Conservation (phyloP, 2,888 invertebrate species). For the Herminia tarsipennalis region DNA sequence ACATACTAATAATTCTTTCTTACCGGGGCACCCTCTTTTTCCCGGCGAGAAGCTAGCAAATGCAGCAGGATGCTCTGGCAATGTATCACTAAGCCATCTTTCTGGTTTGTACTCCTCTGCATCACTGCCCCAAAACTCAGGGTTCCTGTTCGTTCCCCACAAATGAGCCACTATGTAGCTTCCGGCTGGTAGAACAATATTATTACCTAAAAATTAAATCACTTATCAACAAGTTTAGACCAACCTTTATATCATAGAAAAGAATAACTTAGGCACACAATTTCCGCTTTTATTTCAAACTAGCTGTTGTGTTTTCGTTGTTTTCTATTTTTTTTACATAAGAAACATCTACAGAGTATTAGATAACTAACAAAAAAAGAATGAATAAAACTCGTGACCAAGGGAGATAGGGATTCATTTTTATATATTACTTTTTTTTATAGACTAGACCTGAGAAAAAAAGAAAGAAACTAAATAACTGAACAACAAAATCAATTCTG, state of each 20-base stretch:
- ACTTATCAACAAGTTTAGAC: no score
- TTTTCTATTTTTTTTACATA: no score
- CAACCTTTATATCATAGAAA: slow-evolving; percentile 13
- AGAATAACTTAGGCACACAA: not conserved
- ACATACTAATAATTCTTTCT: not conserved
- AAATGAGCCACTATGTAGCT: slow-evolving; percentile 21
- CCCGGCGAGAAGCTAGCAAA: slow-evolving; percentile 38
- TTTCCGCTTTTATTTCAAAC: not conserved
- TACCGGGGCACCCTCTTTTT: slow-evolving; percentile 36
- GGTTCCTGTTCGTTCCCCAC: slow-evolving; percentile 14
- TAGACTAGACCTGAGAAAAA: no score
- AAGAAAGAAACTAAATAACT: no score
- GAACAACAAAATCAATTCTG: no score
- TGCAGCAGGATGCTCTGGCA: slow-evolving; percentile 19
- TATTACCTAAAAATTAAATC: no score
- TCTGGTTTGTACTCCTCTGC: slow-evolving; percentile 23
- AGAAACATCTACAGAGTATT: no score
- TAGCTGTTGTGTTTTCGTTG: no score
- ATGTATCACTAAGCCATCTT: slow-evolving; percentile 15
- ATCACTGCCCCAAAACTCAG: slow-evolving; percentile 22
- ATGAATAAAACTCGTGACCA: no score
- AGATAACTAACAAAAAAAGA: no score
- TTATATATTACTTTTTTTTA: no score
- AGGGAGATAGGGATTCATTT: no score
- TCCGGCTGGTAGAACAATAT: slow-evolving; percentile 23